Percentiles rank a stretch among this genome's conserved stretches.
Conservation (phyloP, 2,888 invertebrate species). For the Aphidius colemani region DNA sequence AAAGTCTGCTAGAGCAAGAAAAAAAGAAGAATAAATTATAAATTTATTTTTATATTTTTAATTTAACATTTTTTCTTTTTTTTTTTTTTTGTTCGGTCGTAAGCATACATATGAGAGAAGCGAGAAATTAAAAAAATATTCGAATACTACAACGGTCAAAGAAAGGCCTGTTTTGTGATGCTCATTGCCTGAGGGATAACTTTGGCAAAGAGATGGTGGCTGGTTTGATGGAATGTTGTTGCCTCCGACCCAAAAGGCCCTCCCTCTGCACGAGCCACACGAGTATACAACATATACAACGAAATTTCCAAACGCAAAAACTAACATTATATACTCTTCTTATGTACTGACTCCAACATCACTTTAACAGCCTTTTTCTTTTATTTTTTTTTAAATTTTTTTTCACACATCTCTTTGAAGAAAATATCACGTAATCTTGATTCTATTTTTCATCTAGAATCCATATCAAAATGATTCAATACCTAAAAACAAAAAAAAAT, state of each 20-base stretch:
- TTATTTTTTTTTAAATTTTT: neutral
- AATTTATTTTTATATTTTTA: slow-evolving; percentile 1
- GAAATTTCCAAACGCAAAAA: neutral
- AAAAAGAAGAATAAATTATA: neutral
- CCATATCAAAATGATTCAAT: no score
- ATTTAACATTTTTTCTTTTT: neutral
- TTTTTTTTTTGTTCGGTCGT: neutral
- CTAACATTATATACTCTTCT: slow-evolving; percentile 19
- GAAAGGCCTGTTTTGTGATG: slow-evolving; percentile 25
- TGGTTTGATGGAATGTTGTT: slow-evolving; percentile 60
- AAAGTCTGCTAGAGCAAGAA: neutral
- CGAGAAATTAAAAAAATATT: slow-evolving; percentile 10
- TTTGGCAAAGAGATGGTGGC: slow-evolving; percentile 56
- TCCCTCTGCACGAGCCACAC: slow-evolving; percentile 24
- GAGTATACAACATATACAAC: neutral
- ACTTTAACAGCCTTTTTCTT: neutral
- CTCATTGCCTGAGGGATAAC: slow-evolving; percentile 47
- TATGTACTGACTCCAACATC: slow-evolving; percentile 20
- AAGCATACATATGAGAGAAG: neutral
- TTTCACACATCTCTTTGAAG: no score
- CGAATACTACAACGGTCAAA: slow-evolving; percentile 6
- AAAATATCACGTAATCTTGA: no score
- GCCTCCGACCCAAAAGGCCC: slow-evolving; percentile 48
- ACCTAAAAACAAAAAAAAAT: no score
- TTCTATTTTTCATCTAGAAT: no score